Evolutionary conservation across 2,888 invertebrate species (phyloP).

Genomic region (Steromphala cineraria): DNA sequence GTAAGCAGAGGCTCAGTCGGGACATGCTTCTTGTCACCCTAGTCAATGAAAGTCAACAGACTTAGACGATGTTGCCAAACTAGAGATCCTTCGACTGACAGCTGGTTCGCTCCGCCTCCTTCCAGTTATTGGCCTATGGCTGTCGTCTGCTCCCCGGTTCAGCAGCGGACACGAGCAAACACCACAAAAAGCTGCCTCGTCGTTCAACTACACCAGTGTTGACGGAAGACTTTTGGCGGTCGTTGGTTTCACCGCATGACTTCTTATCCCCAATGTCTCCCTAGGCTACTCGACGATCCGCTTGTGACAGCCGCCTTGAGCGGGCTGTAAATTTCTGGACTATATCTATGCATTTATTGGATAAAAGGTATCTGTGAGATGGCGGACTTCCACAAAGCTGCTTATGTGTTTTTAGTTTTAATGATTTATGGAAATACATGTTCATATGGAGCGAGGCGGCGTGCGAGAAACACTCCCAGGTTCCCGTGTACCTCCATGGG

Average conservation of each 20-base stretch:
- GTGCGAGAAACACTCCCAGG: slow-evolving; percentile 15
- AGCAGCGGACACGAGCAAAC: background rate
- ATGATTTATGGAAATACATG: background rate
- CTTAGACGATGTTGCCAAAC: background rate
- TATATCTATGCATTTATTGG: background rate
- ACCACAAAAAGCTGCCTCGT: slow-evolving; percentile 1
- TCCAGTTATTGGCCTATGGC: background rate
- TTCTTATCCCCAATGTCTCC: background rate
- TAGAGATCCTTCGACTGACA: background rate
- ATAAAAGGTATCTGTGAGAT: background rate
- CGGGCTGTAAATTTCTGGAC: background rate
- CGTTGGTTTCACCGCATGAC: background rate
- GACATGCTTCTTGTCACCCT: background rate
- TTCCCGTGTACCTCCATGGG: slow-evolving; percentile 25
- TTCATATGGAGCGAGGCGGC: slow-evolving; percentile 5
- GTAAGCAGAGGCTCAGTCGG: background rate
- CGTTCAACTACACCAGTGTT: background rate
- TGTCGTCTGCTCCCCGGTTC: background rate
- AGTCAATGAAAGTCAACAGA: background rate
- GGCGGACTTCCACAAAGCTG: background rate
- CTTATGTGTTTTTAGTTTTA: background rate
- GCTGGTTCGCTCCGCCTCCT: background rate
- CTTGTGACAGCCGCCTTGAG: background rate
- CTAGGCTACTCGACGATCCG: background rate
- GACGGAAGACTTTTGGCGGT: background rate